These are phyloP conservation scores for Tapera naevia DNA, from an alignment of 2,797 vertebrate species.

Conservation along the genomic window DNA sequence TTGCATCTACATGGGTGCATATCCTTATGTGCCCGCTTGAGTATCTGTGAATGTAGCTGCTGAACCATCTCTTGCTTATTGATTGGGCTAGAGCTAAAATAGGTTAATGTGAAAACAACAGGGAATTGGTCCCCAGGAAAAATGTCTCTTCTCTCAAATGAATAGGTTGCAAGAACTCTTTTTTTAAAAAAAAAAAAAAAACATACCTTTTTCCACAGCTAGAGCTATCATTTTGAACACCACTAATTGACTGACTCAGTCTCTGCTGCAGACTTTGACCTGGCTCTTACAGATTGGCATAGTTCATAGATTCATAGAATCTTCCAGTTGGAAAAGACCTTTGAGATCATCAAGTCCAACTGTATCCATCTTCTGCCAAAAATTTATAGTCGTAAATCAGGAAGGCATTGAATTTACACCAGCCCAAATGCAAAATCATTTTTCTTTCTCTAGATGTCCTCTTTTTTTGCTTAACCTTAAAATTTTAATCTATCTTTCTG, in stretches of 20 bases:
- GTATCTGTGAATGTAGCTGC: background rate
- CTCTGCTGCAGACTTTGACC: background rate
- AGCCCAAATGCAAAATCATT: background rate
- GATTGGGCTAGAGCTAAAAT: background rate
- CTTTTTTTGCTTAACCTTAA: background rate
- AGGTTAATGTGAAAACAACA: background rate
- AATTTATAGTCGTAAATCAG: background rate
- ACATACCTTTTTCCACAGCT: background rate
- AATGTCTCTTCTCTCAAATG: background rate
- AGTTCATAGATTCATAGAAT: too few species aligned
- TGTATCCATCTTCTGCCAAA: too few species aligned
- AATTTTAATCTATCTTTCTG: background rate
- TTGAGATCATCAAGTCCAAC: too few species aligned
- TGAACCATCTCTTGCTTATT: background rate
- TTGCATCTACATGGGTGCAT: accelerated
- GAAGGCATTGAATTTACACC: background rate
- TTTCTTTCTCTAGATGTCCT: background rate
- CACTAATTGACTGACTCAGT: background rate
- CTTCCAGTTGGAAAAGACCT: too few species aligned
- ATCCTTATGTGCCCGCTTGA: background rate
- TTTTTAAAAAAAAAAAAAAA: background rate
- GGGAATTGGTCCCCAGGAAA: background rate
- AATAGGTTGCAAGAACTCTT: background rate
- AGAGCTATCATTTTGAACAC: background rate
- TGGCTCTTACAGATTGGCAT: background rate